phyloP scores from a whole-genome alignment of 2,797 vertebrate species.

The Tarsius wallacei region DNA sequence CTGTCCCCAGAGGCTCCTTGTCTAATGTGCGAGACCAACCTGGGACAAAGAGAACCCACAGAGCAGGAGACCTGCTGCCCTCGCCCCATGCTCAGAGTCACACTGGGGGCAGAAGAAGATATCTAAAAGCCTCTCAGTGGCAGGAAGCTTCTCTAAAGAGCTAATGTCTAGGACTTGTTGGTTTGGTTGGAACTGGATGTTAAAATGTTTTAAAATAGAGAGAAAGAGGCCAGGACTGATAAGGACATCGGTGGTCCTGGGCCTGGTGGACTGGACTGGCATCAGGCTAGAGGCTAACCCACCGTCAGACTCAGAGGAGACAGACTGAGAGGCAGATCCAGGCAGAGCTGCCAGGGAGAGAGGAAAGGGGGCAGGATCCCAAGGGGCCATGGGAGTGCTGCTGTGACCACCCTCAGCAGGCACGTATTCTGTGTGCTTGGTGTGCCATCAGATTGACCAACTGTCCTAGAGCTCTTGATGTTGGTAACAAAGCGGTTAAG shows the following conservation, averaged over 20 bases:
- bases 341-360: fast-evolving
- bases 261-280: fast-evolving
- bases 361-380: fast-evolving
- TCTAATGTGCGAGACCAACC: fast-evolving
- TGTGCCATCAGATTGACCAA: not conserved
- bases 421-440: fast-evolving
- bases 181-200: too few relatives aligned
- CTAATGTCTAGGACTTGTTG: too few relatives aligned
- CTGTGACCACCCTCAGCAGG: not conserved
- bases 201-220: not conserved
- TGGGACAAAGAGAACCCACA: fast-evolving
- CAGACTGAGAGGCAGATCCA: not conserved
- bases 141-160: not conserved
- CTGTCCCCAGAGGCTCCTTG: not conserved
- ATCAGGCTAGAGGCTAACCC: too few relatives aligned
- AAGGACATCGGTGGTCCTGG: fast-evolving
- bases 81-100: fast-evolving
- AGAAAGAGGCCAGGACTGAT: not conserved
- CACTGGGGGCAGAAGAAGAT: too few relatives aligned
- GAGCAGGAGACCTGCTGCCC: fast-evolving
- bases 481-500: not conserved
- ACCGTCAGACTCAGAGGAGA: too few relatives aligned
- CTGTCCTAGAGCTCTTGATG: too few relatives aligned
- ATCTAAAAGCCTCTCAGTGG: too few relatives aligned
- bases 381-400: not conserved